Evolutionary conservation across 2,797 vertebrate species (phyloP), one percentile per base, ranked within the genome.

Genomic region (Emydoidea blandingii): DNA sequence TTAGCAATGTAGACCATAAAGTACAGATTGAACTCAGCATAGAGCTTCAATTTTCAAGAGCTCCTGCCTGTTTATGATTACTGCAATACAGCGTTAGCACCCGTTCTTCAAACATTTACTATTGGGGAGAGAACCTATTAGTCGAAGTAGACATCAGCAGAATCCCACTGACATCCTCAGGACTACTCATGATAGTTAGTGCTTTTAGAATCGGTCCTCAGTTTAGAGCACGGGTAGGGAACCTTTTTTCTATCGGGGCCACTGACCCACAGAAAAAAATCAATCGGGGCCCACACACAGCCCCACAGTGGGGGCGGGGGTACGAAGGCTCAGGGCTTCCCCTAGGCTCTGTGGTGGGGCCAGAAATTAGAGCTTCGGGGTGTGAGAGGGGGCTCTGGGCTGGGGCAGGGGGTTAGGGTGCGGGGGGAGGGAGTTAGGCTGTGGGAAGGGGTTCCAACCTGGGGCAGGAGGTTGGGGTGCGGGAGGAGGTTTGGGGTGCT

Each of bases 1-100:
- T 81, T 21, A 65, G 27, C 25, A 49, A 86, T 68, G 56, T 68
- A 56, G 72, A 88, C 21, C 0, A 1, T 41, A 59, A 68, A 8
- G 54, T 92, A 76, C 19, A 85, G 44, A n/a, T 41, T 6, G 91
- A 44, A 81, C 83, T 92, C 62, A 53, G 56, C 86, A 44, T 14
- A n/a, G 12, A 74, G 89, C 1, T 34, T 79, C 41, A 47, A 59
- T 4, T 44, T 54, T 18, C 37, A 93, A 15, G 41, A 14, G 83
- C 65, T 6, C 21, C 12, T 34, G 4, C 16, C 29, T 57, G 5
- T 52, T 85, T 52, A 44, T 37, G 87, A 76, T 47, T 76, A 81
- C 62, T n/a, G 23, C 3, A 87, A 2, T 2, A 47, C 41, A 11
- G n/a, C 27, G 31, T 27, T 50, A 50, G 3, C 21, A 91, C 9